Evolutionary conservation across 2,113 vertebrate species (phyloP).

Genomic region (Butastur rufipennis): DNA sequence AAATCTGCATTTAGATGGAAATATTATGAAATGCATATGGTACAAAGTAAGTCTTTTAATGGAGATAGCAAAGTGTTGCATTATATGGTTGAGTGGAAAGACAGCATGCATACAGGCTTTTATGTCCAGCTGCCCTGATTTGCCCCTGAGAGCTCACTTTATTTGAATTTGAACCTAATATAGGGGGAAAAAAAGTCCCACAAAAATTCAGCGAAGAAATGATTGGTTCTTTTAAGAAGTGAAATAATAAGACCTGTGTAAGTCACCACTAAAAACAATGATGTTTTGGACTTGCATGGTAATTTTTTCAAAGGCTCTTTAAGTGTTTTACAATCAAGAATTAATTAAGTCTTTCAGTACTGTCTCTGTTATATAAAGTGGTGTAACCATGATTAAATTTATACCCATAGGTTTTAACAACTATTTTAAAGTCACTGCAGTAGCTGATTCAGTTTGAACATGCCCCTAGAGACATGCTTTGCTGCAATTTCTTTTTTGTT

Average conservation of each 20-base stretch:
- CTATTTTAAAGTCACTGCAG: background rate
- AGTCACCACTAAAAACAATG: background rate
- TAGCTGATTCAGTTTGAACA: background rate
- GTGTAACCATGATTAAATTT: background rate
- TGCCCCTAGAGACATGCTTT: background rate
- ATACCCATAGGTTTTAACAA: background rate
- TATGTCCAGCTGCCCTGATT: slow-evolving; percentile 63
- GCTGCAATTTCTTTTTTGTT: background rate
- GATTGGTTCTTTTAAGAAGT: background rate
- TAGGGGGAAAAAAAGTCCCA: background rate
- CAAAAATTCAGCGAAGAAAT: background rate
- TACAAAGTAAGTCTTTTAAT: slow-evolving; percentile 73
- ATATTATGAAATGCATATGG: slow-evolving; percentile 77
- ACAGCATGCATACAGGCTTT: slow-evolving; percentile 61
- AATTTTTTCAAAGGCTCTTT: background rate
- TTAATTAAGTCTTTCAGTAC: slow-evolving; percentile 9
- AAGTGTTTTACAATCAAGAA: background rate
- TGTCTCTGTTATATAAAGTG: background rate
- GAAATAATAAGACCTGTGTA: background rate
- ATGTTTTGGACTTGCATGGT: background rate
- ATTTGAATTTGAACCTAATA: slow-evolving; percentile 58
- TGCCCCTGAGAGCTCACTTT: slow-evolving; percentile 48
- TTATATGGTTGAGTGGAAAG: slow-evolving; percentile 74
- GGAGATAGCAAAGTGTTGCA: slow-evolving; percentile 64
- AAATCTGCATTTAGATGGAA: slow-evolving; percentile 88